Evolutionary conservation across 2,888 invertebrate species (phyloP), one percentile per base, ranked within the genome.

Genomic region (Mechanitis messenoides): DNA sequence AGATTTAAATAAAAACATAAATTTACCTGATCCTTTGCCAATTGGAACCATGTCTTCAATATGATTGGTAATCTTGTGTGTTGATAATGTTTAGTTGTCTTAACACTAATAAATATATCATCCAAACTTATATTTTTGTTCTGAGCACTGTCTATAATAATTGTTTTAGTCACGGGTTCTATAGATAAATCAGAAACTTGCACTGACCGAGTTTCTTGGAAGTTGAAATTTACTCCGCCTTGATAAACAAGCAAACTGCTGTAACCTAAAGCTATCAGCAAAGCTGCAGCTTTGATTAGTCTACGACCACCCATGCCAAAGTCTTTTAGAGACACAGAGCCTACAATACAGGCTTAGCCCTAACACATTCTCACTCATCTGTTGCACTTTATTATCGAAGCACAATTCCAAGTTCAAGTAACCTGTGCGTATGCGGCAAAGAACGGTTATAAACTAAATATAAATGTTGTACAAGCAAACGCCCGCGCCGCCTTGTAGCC

Each of bases 101-200:
- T 98, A 61, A 98, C 97, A 90, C 96, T 96, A 83, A 98, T 96
- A 87, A 97, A 98, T 77, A 98, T 92, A 88, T 98, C 97, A 86
- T 95, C 93, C 73, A 97, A 88, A 72, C 92, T 93, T 70, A 95
- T 94, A 69, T 93, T 92, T 69, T 87, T 91, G 68, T 72, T 84
- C 62, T 81, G 81, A 72, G 77, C 80, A 82, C 79, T 83, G 59
- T 86, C 83, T 72, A 79, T 74, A 63, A 83, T 74, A 71, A 71
- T 84, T 63, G 82, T 79, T 81, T 85, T 86, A 65, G 91, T 91
- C 82, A 91, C 91, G 64, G 92, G 89, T 74, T 90, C 91, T 69
- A 91, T 83, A 59, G 85, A 78, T 71, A 85, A 78, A 72, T 83
- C 85, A 61, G 85, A 74, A 79, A 85, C 86, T 85, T 84, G 87